These are phyloP conservation scores for Potorous gilbertii DNA, from an alignment of 2,797 vertebrate species.

Conservation along the genomic window DNA sequence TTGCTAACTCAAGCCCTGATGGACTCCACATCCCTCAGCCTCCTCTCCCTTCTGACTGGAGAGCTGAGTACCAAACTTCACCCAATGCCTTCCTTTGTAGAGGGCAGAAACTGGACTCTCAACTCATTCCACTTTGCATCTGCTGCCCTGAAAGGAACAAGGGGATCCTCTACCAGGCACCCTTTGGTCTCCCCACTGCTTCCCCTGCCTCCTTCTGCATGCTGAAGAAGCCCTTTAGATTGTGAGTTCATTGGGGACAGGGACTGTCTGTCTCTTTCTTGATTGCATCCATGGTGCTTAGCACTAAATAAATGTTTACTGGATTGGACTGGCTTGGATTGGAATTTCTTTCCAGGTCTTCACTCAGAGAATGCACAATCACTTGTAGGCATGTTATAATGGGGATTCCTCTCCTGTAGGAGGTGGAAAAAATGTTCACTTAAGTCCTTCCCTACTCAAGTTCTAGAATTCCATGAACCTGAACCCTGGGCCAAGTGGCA, in stretches of 20 bases:
- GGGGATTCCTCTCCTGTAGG: neutral
- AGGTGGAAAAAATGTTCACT: neutral
- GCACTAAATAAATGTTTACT: neutral
- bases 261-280: neutral
- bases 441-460: neutral
- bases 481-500: neutral
- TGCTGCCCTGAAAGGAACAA: neutral
- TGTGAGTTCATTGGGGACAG: neutral
- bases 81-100: neutral
- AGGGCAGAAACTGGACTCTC: neutral
- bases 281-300: neutral
- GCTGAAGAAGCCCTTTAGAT: neutral
- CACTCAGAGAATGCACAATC: neutral
- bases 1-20: neutral
- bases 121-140: neutral
- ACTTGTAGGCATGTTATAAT: neutral
- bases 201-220: neutral
- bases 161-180: neutral
- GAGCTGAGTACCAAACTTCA: neutral
- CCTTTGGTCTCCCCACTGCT: neutral
- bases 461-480: neutral
- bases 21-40: neutral
- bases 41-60: neutral
- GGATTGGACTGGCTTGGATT: neutral
- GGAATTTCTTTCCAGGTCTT: neutral